Percentiles rank a stretch among this genome's conserved stretches.
phyloP scores from a whole-genome alignment of 2,113 vertebrate genomes.

The Bos indicus region DNA sequence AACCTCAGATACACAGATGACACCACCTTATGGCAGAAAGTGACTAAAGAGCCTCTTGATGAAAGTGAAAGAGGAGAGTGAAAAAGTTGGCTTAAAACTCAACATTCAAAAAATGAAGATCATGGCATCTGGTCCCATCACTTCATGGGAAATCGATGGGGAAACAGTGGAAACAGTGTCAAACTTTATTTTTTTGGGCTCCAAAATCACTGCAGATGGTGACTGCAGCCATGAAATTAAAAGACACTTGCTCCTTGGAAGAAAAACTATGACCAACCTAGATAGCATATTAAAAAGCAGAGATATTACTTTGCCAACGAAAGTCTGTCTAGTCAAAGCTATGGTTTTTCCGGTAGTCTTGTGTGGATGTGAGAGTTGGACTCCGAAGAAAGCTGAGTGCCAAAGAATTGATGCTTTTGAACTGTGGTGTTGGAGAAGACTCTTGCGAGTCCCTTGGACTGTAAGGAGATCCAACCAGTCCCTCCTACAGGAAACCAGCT shows the following conservation, averaged over 20 bases:
- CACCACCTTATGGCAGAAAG: background rate
- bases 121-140: background rate
- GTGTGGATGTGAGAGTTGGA: background rate
- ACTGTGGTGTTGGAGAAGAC: background rate
- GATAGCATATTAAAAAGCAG: background rate
- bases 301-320: background rate
- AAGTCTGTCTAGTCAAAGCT: background rate
- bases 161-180: background rate
- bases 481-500: background rate
- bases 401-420: background rate
- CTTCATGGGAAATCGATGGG: background rate
- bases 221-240: background rate
- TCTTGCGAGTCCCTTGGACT: background rate
- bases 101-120: background rate
- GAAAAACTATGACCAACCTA: background rate
- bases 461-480: background rate
- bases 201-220: background rate
- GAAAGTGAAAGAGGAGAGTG: background rate
- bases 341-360: background rate
- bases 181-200: background rate
- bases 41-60: background rate
- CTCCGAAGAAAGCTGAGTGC: background rate
- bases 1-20: background rate
- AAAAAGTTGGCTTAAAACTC: background rate
- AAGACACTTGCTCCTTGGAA: background rate